Evolutionary conservation across 2,888 invertebrate genomes (phyloP), one percentile per base, ranked within the genome.

Genomic region (Eilema caniola): DNA sequence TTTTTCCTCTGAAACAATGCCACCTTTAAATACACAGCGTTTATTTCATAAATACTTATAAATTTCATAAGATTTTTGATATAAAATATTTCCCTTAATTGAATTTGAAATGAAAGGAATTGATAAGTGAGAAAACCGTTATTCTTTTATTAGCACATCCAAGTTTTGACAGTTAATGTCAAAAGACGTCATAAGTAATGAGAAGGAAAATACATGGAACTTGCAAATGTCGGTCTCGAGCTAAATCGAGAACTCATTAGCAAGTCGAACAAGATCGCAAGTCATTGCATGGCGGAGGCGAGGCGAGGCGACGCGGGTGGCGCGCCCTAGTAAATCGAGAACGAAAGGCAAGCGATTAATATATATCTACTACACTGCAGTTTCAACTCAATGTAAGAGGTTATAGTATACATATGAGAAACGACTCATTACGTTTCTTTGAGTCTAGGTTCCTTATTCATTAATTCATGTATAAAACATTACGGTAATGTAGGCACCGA

Each of bases 171-270:
- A 85, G 83, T 79, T 82, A 85, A 86, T 84, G 88, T 88, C 88
- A 86, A 84, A 89, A 88, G 86, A 88, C 85, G 87, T 87, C 84
- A 77, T 86, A 88, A 87, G 88, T 87, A 89, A 90, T 89, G 86
- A 87, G 86, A 86, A 84, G 86, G 83, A 89, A 89, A 89, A 87
- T 87, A 85, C 85, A 80, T 86, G 84, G 81, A 82, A 87, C 84
- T 89, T 87, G 84, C 85, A 86, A 88, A 88, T 82, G 82, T 81
- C 83, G 80, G 83, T 81, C 83, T 85, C 80, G 82, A 84, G 87
- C 86, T 88, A 88, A 89, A 91, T 91, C 89, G 88, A 89, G 89
- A 92, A 91, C 91, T 92, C 92, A 91, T 92, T 92, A 92, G 91
- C 89, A 92, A 92, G 91, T 91, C 89, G 89, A 92, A 92, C 89